Base-by-base conservation (phyloP, 1,140 invertebrate species). In the Coenobita brevimanus region DNA sequence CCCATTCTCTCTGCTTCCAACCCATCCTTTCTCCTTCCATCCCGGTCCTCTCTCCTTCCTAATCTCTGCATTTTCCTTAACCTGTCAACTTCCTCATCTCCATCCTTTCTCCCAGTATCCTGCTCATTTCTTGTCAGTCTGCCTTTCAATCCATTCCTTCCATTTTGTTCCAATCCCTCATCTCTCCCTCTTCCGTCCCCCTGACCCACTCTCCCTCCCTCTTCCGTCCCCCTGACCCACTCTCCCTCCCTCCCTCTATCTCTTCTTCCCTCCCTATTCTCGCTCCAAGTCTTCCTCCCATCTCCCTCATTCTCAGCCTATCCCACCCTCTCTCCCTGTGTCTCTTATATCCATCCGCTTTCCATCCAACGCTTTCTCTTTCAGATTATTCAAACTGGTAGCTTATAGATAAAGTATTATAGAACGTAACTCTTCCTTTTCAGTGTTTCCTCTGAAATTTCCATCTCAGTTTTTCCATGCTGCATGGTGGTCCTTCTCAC, bases 241-340 rank as follows among this genome's bases (percentile, higher is more conserved):
- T 75, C 62, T 64, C 62, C 30, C 62, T 64, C 62, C 30, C 62
- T 38, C 30, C 43, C 33, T 62, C 8, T 27, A 62, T 62, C 27
- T 1, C 8, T 1, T 1, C 8, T 8, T 1, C 57, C 57, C 1
- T 75, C 33, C 6, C 41, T 46, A 10, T 76, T 41, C n/a, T 41
- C 43, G 21, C 41, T 38, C 24, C 71, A 24, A 27, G n/a, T 38
- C 24, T 38, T 36, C 38, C 38, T n/a, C 41, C 71, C 24, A 27
- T 43, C 30, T 43, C 71, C 24, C 71, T 36, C 38, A 24, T 38
- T 75, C 71, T 75, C 30, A 33, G n/a, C 41, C 30, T 75, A 21
- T 75, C 38, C 41, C 71, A 36, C 38, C 38, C 38, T 75, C 71
- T 75, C 38, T 75, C 38, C 41, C 71, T 75, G n/a, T 75, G 6